Evolutionary conservation across 1,140 invertebrate species (phyloP).

Genomic region (Acromyrmex heyeri): DNA sequence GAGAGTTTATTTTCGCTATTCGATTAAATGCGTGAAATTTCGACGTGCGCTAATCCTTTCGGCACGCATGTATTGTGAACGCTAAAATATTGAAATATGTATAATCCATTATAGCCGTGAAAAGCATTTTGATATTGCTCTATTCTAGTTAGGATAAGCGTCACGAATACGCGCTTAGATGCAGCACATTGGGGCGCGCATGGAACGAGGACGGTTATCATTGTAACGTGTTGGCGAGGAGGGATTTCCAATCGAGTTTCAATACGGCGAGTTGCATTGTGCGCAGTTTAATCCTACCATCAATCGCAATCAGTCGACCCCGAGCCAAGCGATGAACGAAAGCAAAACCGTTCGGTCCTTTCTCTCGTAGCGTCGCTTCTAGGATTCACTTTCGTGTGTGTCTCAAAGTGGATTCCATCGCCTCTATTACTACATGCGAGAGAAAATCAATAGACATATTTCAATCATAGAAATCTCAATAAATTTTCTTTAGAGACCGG

Average conservation of each 20-base stretch:
- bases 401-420: conserved; percentile 22
- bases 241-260: conserved; percentile 61
- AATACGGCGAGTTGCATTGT: conserved; percentile 60
- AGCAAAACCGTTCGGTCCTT: conserved; percentile 60
- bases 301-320: conserved; percentile 66
- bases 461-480: conserved; percentile 37
- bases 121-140: conserved; percentile 46
- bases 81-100: conserved; percentile 1
- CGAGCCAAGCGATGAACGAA: conserved; percentile 55
- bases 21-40: conserved; percentile 1
- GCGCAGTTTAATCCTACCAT: conserved; percentile 67
- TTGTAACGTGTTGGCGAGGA: conserved; percentile 28
- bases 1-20: not conserved
- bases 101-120: conserved; percentile 40
- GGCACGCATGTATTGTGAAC: conserved; percentile 11
- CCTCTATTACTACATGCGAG: not conserved
- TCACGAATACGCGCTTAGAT: conserved; percentile 37
- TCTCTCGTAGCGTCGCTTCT: conserved; percentile 18
- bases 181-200: not conserved
- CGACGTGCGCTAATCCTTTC: conserved; percentile 38
- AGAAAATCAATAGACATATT: conserved; percentile 50
- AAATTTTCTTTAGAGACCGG: conserved; percentile 32
- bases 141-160: conserved; percentile 52
- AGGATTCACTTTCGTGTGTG: conserved; percentile 45
- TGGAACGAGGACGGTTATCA: conserved; percentile 21